phyloP scores from a whole-genome alignment of 2,888 invertebrate genomes.

The Digitonthophagus gazella region DNA sequence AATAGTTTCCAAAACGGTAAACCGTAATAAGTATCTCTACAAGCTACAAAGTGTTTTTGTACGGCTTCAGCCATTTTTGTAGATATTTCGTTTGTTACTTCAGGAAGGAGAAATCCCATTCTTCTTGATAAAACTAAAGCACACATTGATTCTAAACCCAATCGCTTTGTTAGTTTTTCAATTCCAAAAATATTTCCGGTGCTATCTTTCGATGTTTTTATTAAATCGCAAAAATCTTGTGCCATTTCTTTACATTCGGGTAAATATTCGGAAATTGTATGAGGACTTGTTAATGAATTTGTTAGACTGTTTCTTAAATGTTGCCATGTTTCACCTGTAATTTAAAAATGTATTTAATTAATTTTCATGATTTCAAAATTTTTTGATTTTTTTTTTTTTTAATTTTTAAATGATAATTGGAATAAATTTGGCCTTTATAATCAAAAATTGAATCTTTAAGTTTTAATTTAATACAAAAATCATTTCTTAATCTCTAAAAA shows the following conservation, averaged over 20 bases:
- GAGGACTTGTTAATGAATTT: conserved; percentile 71
- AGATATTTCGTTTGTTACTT: conserved; percentile 53
- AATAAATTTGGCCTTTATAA: too few relatives aligned
- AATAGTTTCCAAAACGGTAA: conserved; percentile 80
- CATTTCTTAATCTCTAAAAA: too few relatives aligned
- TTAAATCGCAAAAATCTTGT: conserved; percentile 71
- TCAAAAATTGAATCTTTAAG: too few relatives aligned
- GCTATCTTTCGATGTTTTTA: conserved; percentile 57
- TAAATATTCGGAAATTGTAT: conserved; percentile 71
- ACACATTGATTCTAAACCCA: conserved; percentile 81
- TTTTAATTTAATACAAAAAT: too few relatives aligned
- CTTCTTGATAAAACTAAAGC: conserved; percentile 75
- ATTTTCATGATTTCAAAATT: conserved; percentile 1
- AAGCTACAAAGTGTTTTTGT: conserved; percentile 73
- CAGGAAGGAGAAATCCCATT: conserved; percentile 65
- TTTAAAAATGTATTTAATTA: conserved; percentile 21
- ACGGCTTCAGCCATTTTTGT: conserved; percentile 69
- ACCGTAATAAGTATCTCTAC: conserved; percentile 79
- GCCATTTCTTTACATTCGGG: conserved; percentile 73
- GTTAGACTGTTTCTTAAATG: conserved; percentile 71
- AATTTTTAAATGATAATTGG: too few relatives aligned
- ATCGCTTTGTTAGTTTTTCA: conserved; percentile 71
- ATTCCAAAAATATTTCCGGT: conserved; percentile 60
- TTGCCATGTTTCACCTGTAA: conserved; percentile 76
- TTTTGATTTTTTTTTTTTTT: too few relatives aligned